Percentiles rank a stretch among this genome's conserved stretches.
phyloP scores from a whole-genome alignment of 2,797 vertebrate genomes.

The Acrossocheilus wenchowensis region DNA sequence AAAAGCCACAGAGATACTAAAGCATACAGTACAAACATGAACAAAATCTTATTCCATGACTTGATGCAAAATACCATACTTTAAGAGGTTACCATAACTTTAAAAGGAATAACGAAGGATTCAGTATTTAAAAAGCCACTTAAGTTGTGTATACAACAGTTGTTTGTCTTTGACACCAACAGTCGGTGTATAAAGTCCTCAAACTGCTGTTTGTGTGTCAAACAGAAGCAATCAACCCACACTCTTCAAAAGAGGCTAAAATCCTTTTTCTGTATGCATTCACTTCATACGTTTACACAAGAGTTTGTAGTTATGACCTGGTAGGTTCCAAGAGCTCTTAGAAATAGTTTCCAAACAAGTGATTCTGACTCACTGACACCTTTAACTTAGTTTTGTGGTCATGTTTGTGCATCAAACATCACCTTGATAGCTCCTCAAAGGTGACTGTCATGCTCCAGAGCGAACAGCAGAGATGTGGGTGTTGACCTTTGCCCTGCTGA shows the following conservation, averaged over 20 bases:
- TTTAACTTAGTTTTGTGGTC: conserved; percentile 27
- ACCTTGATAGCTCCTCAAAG: conserved; percentile 45
- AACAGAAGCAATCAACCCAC: conserved; percentile 32
- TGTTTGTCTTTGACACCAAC: conserved; percentile 38
- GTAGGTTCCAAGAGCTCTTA: conserved; percentile 36
- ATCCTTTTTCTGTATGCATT: conserved; percentile 12
- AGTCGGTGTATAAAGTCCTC: neutral
- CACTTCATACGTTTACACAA: conserved; percentile 5
- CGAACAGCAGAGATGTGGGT: conserved; percentile 39
- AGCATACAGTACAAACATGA: neutral
- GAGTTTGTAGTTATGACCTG: conserved; percentile 20
- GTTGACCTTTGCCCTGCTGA: conserved; percentile 45
- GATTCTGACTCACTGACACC: conserved; percentile 31
- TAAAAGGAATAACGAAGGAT: conserved; percentile 10
- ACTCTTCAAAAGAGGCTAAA: conserved; percentile 30
- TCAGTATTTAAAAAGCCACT: conserved; percentile 10
- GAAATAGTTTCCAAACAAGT: conserved; percentile 33
- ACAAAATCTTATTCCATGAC: neutral
- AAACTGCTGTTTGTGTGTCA: conserved; percentile 38
- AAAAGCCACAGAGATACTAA: neutral
- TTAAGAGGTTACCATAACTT: neutral
- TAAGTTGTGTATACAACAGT: conserved; percentile 39
- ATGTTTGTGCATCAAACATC: conserved; percentile 45
- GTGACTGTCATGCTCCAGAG: conserved; percentile 49
- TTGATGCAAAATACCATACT: conserved; percentile 18